These are phyloP conservation scores for Hyposoter didymator DNA, from an alignment of 2,888 invertebrate species.

Conservation along the genomic window DNA sequence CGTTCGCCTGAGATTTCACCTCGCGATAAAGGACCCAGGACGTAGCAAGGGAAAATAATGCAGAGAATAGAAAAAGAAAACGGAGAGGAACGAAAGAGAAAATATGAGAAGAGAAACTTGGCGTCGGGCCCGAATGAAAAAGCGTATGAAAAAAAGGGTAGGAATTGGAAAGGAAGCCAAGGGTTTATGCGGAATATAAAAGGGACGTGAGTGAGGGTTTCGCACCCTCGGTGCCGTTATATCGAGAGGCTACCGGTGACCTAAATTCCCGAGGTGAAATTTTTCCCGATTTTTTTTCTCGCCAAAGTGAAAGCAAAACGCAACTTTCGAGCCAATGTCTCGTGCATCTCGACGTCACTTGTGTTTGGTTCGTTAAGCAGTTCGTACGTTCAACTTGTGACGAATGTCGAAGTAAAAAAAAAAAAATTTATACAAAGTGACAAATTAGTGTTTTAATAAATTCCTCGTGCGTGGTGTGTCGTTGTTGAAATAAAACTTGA, in stretches of 20 bases:
- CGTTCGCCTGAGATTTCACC: slow-evolving; percentile 13
- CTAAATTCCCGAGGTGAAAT: slow-evolving; percentile 71
- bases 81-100: slow-evolving; percentile 14
- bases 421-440: neutral
- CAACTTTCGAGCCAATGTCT: slow-evolving; percentile 14
- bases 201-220: slow-evolving; percentile 36
- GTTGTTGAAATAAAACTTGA: neutral
- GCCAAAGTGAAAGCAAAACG: slow-evolving; percentile 62
- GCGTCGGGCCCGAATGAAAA: slow-evolving; percentile 33
- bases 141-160: slow-evolving; percentile 50
- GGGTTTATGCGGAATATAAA: slow-evolving; percentile 37
- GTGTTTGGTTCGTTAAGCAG: slow-evolving; percentile 9
- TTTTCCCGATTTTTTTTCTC: slow-evolving; percentile 65
- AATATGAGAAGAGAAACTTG: slow-evolving; percentile 30
- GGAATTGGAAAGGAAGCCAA: slow-evolving; percentile 52
- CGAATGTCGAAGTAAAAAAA: neutral
- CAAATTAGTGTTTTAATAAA: slow-evolving; percentile 1
- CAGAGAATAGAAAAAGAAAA: slow-evolving; percentile 7
- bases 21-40: slow-evolving; percentile 30
- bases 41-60: neutral
- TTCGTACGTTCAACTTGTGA: slow-evolving; percentile 42
- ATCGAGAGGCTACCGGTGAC: slow-evolving; percentile 55
- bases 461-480: neutral
- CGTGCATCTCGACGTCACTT: slow-evolving; percentile 39
- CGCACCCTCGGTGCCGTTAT: slow-evolving; percentile 34